A percentile compares a stretch with the other conserved stretches of the same genome.
Evolutionary conservation across 2,113 vertebrate species (phyloP).

Genomic region (Merops nubicus): DNA sequence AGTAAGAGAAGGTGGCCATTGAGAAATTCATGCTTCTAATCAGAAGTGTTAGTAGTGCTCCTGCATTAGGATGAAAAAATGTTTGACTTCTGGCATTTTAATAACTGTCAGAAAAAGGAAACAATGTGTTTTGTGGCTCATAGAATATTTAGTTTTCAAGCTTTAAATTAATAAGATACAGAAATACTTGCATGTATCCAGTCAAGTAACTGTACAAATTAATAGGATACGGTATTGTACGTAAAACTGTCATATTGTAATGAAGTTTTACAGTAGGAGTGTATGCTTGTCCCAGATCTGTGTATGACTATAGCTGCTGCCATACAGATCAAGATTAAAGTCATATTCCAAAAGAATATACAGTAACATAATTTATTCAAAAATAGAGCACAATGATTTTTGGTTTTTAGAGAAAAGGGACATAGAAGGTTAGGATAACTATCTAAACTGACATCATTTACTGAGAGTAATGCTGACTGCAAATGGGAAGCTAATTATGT

Average conservation of each 20-base stretch:
- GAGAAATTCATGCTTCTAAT: neutral
- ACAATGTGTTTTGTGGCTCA: neutral
- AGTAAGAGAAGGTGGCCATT: rapidly evolving
- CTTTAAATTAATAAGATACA: neutral
- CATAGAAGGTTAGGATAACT: neutral
- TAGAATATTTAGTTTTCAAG: neutral
- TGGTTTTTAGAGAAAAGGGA: neutral
- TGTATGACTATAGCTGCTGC: neutral
- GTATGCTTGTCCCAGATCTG: neutral
- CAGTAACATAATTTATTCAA: neutral
- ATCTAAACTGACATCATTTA: neutral
- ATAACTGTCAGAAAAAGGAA: neutral
- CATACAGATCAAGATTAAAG: neutral
- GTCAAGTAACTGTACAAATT: neutral
- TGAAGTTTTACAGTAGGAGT: neutral
- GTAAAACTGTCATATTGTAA: neutral
- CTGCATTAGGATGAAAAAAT: neutral
- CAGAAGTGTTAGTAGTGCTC: neutral
- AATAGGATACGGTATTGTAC: neutral
- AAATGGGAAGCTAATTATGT: neutral
- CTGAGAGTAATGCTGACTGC: neutral
- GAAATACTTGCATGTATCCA: neutral
- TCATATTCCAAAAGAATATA: neutral
- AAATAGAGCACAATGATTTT: neutral
- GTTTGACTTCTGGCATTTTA: neutral